A percentile compares a stretch with the other conserved stretches of the same genome.
Conservation (phyloP, 2,113 vertebrate species). For the Apistogramma diplotaenia region DNA sequence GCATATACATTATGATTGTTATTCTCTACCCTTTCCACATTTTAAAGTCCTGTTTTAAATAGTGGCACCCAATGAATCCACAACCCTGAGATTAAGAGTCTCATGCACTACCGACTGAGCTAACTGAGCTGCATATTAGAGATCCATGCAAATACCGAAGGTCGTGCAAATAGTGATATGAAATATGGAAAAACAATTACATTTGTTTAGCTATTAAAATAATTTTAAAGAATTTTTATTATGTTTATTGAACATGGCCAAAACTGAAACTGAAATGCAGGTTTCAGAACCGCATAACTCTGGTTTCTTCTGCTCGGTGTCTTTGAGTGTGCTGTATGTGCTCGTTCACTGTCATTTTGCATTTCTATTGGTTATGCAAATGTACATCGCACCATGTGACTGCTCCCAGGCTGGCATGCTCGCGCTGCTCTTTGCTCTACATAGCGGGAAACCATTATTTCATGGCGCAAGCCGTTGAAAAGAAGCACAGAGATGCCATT, state of each 20-base stretch:
- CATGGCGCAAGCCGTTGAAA: too few species aligned
- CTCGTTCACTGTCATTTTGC: background rate
- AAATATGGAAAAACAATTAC: background rate
- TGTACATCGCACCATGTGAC: background rate
- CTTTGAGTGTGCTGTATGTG: background rate
- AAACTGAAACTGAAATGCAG: background rate
- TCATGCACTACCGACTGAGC: slow-evolving; percentile 15
- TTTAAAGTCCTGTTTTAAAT: too few species aligned
- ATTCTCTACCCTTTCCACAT: background rate
- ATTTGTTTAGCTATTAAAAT: too few species aligned
- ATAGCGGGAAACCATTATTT: too few species aligned
- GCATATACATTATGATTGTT: too few species aligned
- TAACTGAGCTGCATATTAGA: too few species aligned
- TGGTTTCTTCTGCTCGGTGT: background rate
- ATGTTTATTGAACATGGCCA: background rate
- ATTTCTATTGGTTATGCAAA: background rate
- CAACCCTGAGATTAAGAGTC: slow-evolving; percentile 19
- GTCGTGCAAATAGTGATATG: background rate
- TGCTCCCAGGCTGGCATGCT: background rate
- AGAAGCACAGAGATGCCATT: too few species aligned
- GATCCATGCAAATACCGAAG: too few species aligned
- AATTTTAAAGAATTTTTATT: background rate
- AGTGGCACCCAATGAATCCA: background rate
- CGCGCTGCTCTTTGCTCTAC: background rate
- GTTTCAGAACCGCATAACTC: background rate